phyloP scores from a whole-genome alignment of 1,140 invertebrate species.

The Orchestia grillus region DNA sequence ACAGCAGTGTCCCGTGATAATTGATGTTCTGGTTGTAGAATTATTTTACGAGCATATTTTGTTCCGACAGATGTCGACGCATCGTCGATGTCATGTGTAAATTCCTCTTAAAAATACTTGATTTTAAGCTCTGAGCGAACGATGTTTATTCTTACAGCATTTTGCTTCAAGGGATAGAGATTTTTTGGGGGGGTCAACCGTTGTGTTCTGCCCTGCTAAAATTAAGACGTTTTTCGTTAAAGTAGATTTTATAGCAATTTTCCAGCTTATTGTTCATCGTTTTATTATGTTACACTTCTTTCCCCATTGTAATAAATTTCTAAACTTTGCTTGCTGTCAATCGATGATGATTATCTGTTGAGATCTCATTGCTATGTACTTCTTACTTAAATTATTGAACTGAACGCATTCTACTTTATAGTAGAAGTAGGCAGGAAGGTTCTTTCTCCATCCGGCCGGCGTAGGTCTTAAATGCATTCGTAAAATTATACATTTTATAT shows the following conservation, averaged over 20 bases:
- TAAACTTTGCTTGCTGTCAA: neutral
- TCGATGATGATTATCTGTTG: neutral
- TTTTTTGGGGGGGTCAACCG: neutral
- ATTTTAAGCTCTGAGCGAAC: no score
- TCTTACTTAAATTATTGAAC: neutral
- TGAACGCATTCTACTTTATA: neutral
- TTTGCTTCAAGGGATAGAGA: neutral
- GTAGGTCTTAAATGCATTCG: neutral
- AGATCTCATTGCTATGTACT: neutral
- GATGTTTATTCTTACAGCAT: no score
- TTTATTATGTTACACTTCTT: neutral
- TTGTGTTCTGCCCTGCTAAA: neutral
- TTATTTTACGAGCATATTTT: no score
- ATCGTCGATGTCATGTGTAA: no score
- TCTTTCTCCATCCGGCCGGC: neutral
- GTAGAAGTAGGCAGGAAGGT: neutral
- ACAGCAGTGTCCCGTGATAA: no score
- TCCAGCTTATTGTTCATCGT: neutral
- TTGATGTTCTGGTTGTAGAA: no score
- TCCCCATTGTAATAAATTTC: neutral
- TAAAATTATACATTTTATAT: neutral
- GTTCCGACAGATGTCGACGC: no score
- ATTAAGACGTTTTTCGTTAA: neutral
- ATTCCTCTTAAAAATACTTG: no score
- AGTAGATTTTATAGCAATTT: neutral